Conservation (phyloP, 2,797 vertebrate species). For the Bufotes viridis region DNA sequence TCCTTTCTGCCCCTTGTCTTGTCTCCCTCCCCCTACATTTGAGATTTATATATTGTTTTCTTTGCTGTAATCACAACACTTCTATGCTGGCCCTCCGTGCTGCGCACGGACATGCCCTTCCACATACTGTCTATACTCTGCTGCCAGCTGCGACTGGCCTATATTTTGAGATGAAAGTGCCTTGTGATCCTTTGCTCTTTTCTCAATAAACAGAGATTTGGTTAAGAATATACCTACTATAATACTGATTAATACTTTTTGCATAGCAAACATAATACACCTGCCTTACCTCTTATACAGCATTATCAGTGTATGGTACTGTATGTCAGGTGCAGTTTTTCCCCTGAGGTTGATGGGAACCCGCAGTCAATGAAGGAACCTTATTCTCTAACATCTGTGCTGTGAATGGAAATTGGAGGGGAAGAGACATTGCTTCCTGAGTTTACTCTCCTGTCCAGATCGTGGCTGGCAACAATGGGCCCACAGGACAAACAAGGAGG, state of each 20-base stretch:
- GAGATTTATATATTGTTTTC: no score
- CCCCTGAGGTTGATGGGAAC: slow-evolving; percentile 45
- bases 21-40: no score
- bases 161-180: no score
- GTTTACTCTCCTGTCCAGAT: not conserved
- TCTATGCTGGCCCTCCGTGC: no score
- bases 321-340: not conserved
- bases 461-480: not conserved
- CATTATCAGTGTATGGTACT: not conserved
- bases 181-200: no score
- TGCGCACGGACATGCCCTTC: no score
- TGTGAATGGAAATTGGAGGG: not conserved
- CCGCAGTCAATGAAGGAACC: not conserved
- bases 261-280: not conserved
- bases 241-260: not conserved
- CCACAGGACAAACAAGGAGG: not conserved
- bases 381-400: rapidly evolving
- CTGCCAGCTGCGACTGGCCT: no score
- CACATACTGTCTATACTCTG: no score
- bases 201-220: no score
- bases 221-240: no score
- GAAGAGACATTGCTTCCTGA: slow-evolving; percentile 28
- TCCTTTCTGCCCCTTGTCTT: no score
- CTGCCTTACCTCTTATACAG: not conserved
- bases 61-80: no score